Evolutionary conservation across 2,113 vertebrate species (phyloP).

Genomic region (Microcebus jonahi): DNA sequence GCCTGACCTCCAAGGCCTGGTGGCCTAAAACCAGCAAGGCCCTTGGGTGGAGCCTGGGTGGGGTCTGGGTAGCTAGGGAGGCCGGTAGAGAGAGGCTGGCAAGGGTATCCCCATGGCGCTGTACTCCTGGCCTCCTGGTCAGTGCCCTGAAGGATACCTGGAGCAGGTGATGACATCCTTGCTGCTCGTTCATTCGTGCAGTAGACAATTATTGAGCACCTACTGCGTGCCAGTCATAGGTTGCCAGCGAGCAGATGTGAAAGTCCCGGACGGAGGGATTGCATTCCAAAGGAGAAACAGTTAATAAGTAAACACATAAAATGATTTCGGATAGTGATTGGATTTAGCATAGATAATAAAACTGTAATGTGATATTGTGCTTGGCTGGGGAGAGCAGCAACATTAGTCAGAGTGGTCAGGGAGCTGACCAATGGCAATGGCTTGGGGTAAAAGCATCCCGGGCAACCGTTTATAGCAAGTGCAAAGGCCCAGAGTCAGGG

Average conservation of each 20-base stretch:
- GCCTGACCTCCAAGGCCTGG: not conserved
- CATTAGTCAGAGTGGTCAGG: not conserved
- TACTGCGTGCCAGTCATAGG: not conserved
- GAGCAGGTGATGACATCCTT: not conserved
- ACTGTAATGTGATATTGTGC: not conserved
- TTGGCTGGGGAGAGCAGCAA: not conserved
- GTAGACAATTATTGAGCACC: not conserved
- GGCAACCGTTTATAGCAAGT: not conserved
- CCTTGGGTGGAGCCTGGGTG: not conserved
- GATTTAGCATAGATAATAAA: not conserved
- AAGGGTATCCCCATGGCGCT: not conserved
- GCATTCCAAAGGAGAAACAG: not conserved
- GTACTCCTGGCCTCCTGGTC: not conserved
- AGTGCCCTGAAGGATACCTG: not conserved
- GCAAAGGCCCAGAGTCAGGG: slow-evolving; percentile 42
- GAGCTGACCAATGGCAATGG: not conserved
- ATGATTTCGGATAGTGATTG: slow-evolving; percentile 23
- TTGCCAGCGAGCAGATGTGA: not conserved
- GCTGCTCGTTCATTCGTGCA: not conserved
- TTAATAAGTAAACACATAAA: not conserved
- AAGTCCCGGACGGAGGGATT: not conserved
- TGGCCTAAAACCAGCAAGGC: not conserved
- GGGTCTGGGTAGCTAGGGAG: not conserved
- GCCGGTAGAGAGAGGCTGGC: not conserved
- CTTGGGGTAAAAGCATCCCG: not conserved